These are phyloP conservation scores for Lucifuga dentata DNA, from an alignment of 2,113 vertebrate species.

Conservation along the genomic window DNA sequence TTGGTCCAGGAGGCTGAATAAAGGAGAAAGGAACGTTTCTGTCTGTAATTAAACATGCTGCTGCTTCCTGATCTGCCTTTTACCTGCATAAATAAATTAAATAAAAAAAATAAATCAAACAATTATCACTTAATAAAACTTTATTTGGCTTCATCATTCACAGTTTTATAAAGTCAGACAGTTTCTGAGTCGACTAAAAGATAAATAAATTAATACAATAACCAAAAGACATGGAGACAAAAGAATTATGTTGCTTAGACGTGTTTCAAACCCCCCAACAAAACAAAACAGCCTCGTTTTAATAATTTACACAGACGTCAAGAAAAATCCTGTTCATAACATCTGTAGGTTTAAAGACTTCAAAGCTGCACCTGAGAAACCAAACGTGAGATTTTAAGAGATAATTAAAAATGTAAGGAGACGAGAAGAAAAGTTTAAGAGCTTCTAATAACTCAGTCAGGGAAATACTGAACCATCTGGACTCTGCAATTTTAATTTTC, in stretches of 20 bases:
- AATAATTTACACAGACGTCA: conserved; percentile 1
- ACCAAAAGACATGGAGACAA: neutral
- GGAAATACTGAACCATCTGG: too few species aligned
- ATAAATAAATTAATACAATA: conserved; percentile 32
- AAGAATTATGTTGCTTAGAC: too few species aligned
- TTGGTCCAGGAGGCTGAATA: conserved; percentile 5
- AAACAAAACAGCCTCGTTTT: too few species aligned
- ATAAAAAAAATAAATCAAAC: neutral
- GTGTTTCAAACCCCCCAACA: conserved; percentile 28
- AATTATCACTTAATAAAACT: conserved; percentile 19
- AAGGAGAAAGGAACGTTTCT: neutral
- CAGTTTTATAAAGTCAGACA: conserved; percentile 42
- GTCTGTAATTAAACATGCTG: neutral
- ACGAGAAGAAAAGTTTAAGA: neutral
- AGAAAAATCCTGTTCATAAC: neutral
- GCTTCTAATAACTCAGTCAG: too few species aligned
- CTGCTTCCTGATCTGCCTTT: neutral
- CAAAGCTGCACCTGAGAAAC: conserved; percentile 58
- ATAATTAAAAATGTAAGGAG: neutral
- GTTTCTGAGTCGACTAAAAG: conserved; percentile 28
- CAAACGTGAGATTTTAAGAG: too few species aligned
- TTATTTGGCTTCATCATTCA: conserved; percentile 50
- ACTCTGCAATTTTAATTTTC: too few species aligned
- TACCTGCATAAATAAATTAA: conserved; percentile 4
- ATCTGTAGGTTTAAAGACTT: conserved; percentile 62